Conservation (phyloP, 1,140 invertebrate species). For the Trissolcus basalis region DNA sequence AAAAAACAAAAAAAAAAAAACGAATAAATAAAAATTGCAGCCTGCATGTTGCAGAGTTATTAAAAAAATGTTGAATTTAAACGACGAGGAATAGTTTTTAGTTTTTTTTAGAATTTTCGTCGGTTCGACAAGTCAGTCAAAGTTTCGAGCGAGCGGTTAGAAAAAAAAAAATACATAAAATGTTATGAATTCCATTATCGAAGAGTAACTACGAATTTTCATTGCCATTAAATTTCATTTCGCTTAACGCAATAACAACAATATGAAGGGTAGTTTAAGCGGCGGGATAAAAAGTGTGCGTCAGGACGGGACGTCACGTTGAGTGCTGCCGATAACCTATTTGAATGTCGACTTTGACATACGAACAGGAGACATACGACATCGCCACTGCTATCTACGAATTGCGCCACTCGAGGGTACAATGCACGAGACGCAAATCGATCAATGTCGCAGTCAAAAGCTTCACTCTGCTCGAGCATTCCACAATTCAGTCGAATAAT, state of each 20-base stretch:
- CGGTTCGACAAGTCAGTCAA: too few species aligned
- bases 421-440: slow-evolving; percentile 58
- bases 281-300: slow-evolving; percentile 43
- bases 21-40: too few species aligned
- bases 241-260: slow-evolving; percentile 44
- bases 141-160: too few species aligned
- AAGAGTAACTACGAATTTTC: too few species aligned
- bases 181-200: too few species aligned
- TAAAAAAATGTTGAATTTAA: too few species aligned
- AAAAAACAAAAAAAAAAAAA: too few species aligned
- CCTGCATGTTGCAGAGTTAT: too few species aligned
- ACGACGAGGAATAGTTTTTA: too few species aligned
- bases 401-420: slow-evolving; percentile 54
- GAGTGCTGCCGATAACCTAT: slow-evolving; percentile 56
- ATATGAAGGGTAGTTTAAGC: slow-evolving; percentile 26
- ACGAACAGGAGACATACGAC: slow-evolving; percentile 55
- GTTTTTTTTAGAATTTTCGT: too few species aligned
- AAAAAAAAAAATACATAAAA: too few species aligned
- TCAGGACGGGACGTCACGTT: slow-evolving; percentile 41
- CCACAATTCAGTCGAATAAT: slow-evolving; percentile 53
- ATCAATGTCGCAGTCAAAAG: slow-evolving; percentile 58
- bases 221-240: slow-evolving; percentile 1
- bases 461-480: slow-evolving; percentile 52
- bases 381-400: slow-evolving; percentile 55
- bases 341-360: slow-evolving; percentile 61